Percentiles rank a stretch among this genome's conserved stretches.
Conservation (phyloP, 1,140 invertebrate genomes). For the Palaemon carinicauda region DNA sequence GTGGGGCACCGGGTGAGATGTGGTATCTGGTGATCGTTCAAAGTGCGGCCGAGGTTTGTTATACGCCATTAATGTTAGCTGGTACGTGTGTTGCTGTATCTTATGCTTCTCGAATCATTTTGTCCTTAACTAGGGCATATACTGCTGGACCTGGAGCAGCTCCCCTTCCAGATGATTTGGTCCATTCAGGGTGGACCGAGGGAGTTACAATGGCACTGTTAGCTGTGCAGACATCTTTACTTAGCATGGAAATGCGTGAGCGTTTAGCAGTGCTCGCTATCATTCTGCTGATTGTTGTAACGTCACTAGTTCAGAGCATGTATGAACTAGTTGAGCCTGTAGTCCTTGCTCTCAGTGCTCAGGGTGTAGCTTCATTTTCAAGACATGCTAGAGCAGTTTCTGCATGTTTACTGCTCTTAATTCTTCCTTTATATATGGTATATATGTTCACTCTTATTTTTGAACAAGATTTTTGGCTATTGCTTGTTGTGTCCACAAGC, state of each 20-base stretch:
- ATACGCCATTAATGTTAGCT: conserved; percentile 68
- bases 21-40: conserved; percentile 66
- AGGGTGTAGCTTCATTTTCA: conserved; percentile 62
- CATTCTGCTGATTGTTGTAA: conserved; percentile 69
- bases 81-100: conserved; percentile 69
- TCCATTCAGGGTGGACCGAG: conserved; percentile 70
- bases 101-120: conserved; percentile 67
- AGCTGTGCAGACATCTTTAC: conserved; percentile 69
- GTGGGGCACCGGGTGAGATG: conserved; percentile 60
- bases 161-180: conserved; percentile 64
- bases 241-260: conserved; percentile 68
- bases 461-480: conserved; percentile 71
- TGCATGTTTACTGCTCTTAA: conserved; percentile 68
- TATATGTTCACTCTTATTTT: conserved; percentile 68
- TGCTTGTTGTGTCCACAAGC: conserved; percentile 69
- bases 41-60: conserved; percentile 67
- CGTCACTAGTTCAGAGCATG: conserved; percentile 70
- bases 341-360: conserved; percentile 68
- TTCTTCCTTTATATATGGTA: conserved; percentile 69
- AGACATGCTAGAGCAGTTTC: conserved; percentile 66
- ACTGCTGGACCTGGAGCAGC: conserved; percentile 65
- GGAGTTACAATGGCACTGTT: conserved; percentile 70
- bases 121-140: conserved; percentile 66
- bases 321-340: conserved; percentile 71
- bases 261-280: conserved; percentile 69